Conservation (phyloP, 2,797 vertebrate genomes). For the Leuciscus waleckii region DNA sequence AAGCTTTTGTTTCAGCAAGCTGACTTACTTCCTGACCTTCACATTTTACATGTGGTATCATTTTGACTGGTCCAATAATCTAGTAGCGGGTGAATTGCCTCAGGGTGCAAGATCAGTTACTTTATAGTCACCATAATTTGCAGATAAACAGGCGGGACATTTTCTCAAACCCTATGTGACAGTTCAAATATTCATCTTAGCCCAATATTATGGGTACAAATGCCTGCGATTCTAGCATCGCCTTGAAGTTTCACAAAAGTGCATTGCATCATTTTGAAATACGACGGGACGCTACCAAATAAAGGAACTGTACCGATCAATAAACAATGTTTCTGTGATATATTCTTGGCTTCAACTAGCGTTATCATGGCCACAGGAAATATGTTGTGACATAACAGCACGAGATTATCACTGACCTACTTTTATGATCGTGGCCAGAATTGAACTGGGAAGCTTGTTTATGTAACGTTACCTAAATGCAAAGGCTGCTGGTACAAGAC, state of each 20-base stretch:
- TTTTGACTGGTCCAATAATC: slow-evolving; percentile 59
- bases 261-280: background rate
- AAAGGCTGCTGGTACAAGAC: background rate
- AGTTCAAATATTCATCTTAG: background rate
- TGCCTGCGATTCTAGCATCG: background rate
- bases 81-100: slow-evolving; percentile 11
- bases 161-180: slow-evolving; percentile 1
- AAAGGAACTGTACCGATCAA: slow-evolving; percentile 11
- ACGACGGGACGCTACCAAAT: background rate
- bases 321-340: slow-evolving; percentile 17
- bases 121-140: slow-evolving; percentile 40
- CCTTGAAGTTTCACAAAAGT: slow-evolving; percentile 21
- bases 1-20: slow-evolving; percentile 24
- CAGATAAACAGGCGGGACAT: slow-evolving; percentile 8
- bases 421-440: slow-evolving; percentile 36
- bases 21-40: slow-evolving; percentile 61
- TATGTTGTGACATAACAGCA: slow-evolving; percentile 25
- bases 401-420: slow-evolving; percentile 42
- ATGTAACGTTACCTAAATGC: slow-evolving; percentile 11
- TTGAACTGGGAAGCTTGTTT: slow-evolving; percentile 24
- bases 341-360: slow-evolving; percentile 1
- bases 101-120: slow-evolving; percentile 41
- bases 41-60: slow-evolving; percentile 60
- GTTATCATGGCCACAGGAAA: slow-evolving; percentile 43
- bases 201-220: background rate